Percentiles rank a stretch among this genome's conserved stretches.
Evolutionary conservation across 2,888 invertebrate species (phyloP).

Genomic region (Xylocampa areola): DNA sequence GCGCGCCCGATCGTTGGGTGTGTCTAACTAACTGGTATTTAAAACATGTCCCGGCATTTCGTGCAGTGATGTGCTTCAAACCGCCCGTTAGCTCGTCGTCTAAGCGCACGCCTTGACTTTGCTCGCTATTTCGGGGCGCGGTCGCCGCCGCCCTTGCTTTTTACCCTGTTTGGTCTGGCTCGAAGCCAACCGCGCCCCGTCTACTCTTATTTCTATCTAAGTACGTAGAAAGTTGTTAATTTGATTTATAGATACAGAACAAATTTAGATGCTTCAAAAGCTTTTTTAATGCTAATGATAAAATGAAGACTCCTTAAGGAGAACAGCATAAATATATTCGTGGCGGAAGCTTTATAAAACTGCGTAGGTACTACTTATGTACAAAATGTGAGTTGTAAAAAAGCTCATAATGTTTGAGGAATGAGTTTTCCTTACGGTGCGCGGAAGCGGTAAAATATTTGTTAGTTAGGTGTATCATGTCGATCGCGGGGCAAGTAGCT

Average conservation of each 20-base stretch:
- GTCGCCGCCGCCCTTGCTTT: slow-evolving; percentile 85
- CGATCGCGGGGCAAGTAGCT: slow-evolving; percentile 51
- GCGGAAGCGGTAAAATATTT: slow-evolving; percentile 59
- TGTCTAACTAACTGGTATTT: slow-evolving; percentile 60
- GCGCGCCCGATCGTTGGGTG: slow-evolving; percentile 66
- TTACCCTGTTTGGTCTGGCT: slow-evolving; percentile 88
- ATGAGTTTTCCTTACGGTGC: slow-evolving; percentile 40
- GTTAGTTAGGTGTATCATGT: slow-evolving; percentile 57
- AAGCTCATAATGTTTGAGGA: slow-evolving; percentile 24
- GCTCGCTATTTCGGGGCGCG: slow-evolving; percentile 88
- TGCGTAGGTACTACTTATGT: slow-evolving; percentile 1
- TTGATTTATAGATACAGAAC: slow-evolving; percentile 63
- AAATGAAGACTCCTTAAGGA: slow-evolving; percentile 10
- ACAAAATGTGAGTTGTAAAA: slow-evolving; percentile 7
- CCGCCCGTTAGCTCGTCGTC: slow-evolving; percentile 63
- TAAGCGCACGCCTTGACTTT: slow-evolving; percentile 87
- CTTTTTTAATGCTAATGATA: slow-evolving; percentile 13
- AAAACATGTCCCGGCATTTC: slow-evolving; percentile 49
- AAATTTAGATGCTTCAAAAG: slow-evolving; percentile 22
- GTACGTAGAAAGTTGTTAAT: slow-evolving; percentile 69
- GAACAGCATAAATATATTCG: slow-evolving; percentile 5
- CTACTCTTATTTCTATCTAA: slow-evolving; percentile 71
- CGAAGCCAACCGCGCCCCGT: slow-evolving; percentile 81
- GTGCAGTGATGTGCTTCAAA: slow-evolving; percentile 61
- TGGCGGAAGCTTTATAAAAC: slow-evolving; percentile 15